These are phyloP conservation scores for Hydropotes inermis DNA, from an alignment of 2,113 vertebrate species.

Conservation along the genomic window DNA sequence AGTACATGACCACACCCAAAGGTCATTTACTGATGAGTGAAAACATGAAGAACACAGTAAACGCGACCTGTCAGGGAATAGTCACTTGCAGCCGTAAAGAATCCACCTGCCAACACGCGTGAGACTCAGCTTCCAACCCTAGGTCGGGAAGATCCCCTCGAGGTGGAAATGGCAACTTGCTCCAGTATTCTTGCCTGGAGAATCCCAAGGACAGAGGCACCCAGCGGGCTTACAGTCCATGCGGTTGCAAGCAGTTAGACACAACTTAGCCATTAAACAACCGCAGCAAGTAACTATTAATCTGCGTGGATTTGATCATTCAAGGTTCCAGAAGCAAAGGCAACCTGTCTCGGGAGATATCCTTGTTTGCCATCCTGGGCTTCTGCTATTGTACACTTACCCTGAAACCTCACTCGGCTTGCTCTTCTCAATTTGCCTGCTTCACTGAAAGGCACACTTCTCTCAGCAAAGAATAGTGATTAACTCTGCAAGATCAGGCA, in stretches of 20 bases:
- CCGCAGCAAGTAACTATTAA: not conserved
- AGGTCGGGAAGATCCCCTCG: not conserved
- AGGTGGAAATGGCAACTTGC: not conserved
- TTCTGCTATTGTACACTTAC: accelerated
- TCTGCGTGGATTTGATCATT: not conserved
- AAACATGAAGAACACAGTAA: not conserved
- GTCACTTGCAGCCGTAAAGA: not conserved
- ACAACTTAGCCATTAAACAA: not conserved
- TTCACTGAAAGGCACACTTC: not conserved
- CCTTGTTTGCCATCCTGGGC: not conserved
- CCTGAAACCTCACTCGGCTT: not conserved
- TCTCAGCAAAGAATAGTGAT: not conserved
- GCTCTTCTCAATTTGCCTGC: not conserved
- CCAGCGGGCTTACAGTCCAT: accelerated
- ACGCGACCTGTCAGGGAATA: not conserved
- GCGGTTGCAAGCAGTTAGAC: not conserved
- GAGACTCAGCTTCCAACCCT: not conserved
- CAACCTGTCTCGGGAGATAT: not conserved
- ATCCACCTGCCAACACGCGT: accelerated
- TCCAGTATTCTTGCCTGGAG: not conserved
- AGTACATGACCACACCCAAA: not conserved
- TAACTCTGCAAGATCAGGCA: not conserved
- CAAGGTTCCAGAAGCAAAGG: not conserved
- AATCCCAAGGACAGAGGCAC: not conserved
- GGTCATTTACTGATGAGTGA: not conserved